Evolutionary conservation across 2,888 invertebrate genomes (phyloP).

Genomic region (Sinhomidia bicolor): DNA sequence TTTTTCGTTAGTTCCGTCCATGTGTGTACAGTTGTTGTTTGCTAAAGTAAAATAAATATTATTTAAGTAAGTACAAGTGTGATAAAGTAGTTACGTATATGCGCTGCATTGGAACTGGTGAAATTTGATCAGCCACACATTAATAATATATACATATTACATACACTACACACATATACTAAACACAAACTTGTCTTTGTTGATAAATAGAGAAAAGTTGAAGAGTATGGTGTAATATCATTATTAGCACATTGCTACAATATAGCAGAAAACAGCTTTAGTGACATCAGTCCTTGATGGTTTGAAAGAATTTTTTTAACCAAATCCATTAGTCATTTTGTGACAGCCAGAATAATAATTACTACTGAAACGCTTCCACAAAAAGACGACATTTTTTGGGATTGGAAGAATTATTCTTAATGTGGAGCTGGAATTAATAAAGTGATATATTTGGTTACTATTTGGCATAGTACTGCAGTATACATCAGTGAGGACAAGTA

Average conservation of each 20-base stretch:
- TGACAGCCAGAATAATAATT: background rate
- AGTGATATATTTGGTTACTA: too few relatives aligned
- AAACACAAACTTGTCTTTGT: background rate
- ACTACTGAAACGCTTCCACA: background rate
- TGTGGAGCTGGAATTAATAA: constrained; percentile 14
- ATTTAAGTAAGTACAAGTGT: background rate
- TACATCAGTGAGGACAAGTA: too few relatives aligned
- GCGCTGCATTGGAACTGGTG: background rate
- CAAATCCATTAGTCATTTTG: constrained; percentile 47
- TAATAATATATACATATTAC: background rate
- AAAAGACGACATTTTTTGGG: constrained; percentile 16
- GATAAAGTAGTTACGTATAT: background rate
- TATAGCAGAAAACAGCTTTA: background rate
- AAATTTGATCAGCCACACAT: constrained; percentile 41
- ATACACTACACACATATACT: too few relatives aligned
- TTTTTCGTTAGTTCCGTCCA: too few relatives aligned
- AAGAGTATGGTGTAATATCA: constrained; percentile 15
- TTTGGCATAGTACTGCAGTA: too few relatives aligned
- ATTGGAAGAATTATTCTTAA: background rate
- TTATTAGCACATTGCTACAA: background rate
- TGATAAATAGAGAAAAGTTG: background rate
- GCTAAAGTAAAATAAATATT: background rate
- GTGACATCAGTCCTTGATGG: constrained; percentile 14
- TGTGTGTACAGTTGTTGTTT: background rate
- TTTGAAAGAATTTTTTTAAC: constrained; percentile 28